Evolutionary conservation across 2,888 invertebrate species (phyloP).

Genomic region (Rhingia campestris): DNA sequence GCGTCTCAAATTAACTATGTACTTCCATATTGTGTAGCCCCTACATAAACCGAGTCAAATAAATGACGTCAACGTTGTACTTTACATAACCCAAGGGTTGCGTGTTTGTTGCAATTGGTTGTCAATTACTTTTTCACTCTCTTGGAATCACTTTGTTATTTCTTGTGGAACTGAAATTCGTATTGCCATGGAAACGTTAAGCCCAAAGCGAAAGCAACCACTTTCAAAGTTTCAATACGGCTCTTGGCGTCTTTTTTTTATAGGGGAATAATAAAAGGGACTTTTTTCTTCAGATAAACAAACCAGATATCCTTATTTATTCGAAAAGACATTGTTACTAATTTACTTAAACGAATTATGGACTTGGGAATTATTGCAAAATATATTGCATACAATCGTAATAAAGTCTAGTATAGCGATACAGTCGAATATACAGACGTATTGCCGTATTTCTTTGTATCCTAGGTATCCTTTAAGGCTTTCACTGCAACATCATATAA

Average conservation of each 20-base stretch:
- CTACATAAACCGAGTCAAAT: neutral
- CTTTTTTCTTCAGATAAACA: conserved; percentile 6
- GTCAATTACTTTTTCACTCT: conserved; percentile 23
- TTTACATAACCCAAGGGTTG: conserved; percentile 21
- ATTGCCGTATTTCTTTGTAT: no score
- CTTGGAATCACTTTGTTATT: conserved; percentile 3
- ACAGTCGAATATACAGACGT: no score
- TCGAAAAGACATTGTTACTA: neutral
- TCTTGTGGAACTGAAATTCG: conserved; percentile 24
- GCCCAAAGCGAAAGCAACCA: conserved; percentile 17
- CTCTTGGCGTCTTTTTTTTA: neutral
- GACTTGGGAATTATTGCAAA: neutral
- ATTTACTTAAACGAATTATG: neutral
- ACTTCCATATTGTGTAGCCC: neutral
- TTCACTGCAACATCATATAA: no score
- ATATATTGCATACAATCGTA: no score
- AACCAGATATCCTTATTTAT: conserved; percentile 5
- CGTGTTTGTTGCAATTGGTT: conserved; percentile 46
- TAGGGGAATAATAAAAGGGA: conserved; percentile 12
- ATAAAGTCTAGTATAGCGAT: no score
- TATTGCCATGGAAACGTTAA: conserved; percentile 28
- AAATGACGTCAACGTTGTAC: conserved; percentile 14
- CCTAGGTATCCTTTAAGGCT: no score
- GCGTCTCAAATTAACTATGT: neutral
- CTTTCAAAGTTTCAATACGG: neutral